These are phyloP conservation scores for Characodon lateralis DNA, from an alignment of 2,797 vertebrate genomes.

Conservation along the genomic window DNA sequence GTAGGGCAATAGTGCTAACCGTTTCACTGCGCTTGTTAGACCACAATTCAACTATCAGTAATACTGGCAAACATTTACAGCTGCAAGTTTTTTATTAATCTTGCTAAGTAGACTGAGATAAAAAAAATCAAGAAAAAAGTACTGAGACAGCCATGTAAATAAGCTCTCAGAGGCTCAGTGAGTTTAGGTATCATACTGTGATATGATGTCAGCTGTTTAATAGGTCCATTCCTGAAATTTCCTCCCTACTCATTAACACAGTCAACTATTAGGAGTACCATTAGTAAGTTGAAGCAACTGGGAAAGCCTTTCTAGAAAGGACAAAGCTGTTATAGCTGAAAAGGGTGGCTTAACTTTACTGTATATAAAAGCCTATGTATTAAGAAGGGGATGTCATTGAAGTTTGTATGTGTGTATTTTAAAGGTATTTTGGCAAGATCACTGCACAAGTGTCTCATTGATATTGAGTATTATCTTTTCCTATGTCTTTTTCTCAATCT, in stretches of 20 bases:
- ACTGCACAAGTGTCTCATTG: neutral
- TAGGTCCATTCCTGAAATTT: neutral
- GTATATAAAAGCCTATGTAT: neutral
- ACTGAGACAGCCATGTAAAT: neutral
- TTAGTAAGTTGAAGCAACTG: neutral
- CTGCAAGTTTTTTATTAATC: slow-evolving; percentile 4
- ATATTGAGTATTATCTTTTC: slow-evolving; percentile 20
- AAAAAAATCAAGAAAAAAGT: neutral
- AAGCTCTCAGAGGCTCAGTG: neutral
- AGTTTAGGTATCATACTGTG: neutral
- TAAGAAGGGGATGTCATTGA: neutral
- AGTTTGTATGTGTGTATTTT: neutral
- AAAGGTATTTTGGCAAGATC: neutral
- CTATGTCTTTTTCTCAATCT: slow-evolving; percentile 6
- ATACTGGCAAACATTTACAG: slow-evolving; percentile 27
- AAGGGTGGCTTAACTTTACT: neutral
- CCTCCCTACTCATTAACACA: neutral
- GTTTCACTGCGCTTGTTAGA: neutral
- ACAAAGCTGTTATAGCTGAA: neutral
- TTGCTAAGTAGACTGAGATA: slow-evolving; percentile 26
- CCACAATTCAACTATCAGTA: slow-evolving; percentile 8
- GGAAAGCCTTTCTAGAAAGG: neutral
- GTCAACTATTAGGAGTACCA: neutral
- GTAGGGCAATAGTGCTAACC: neutral
- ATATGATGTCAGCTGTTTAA: neutral